Evolutionary conservation across 92 coral and sea anemone genomes (phyloP).

Genomic region (Montipora capitata): DNA sequence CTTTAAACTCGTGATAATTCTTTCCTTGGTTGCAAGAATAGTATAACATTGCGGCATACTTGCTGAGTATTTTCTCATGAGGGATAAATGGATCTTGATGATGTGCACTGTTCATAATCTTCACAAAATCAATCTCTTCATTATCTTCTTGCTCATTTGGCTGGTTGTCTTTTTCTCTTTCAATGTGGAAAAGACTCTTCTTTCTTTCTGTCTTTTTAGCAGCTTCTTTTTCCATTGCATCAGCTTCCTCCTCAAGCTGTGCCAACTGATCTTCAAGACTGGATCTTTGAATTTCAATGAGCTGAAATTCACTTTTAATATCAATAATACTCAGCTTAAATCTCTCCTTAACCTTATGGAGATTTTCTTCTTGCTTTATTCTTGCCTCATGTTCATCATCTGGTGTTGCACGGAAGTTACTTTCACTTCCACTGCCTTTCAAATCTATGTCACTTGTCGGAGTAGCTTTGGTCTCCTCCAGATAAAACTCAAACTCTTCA

Average conservation of each 20-base stretch:
- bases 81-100: constrained; percentile 92
- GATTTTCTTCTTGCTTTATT: constrained; percentile 57
- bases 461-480: constrained; percentile 81
- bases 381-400: constrained; percentile 85
- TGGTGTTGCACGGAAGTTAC: constrained; percentile 43
- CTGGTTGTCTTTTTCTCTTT: constrained; percentile 25
- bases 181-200: constrained; percentile 42
- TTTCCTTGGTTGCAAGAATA: constrained; percentile 99
- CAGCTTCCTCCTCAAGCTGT: constrained; percentile 73
- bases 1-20: constrained; percentile 94
- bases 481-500: constrained; percentile 87
- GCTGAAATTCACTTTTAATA: constrained; percentile 90
- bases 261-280: constrained; percentile 85
- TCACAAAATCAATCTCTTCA: constrained; percentile 93
- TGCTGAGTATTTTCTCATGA: constrained; percentile 93
- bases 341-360: constrained; percentile 76
- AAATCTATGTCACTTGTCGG: constrained; percentile 44
- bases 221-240: constrained; percentile 51
- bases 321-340: constrained; percentile 88
- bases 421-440: constrained; percentile 30
- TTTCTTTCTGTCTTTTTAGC: constrained; percentile 51
- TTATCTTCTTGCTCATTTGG: constrained; percentile 64
- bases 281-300: constrained; percentile 87
- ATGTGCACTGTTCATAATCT: constrained; percentile 90
- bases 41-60: constrained; percentile 93